Conservation (phyloP, 2,797 vertebrate species). For the Dipus sagitta region DNA sequence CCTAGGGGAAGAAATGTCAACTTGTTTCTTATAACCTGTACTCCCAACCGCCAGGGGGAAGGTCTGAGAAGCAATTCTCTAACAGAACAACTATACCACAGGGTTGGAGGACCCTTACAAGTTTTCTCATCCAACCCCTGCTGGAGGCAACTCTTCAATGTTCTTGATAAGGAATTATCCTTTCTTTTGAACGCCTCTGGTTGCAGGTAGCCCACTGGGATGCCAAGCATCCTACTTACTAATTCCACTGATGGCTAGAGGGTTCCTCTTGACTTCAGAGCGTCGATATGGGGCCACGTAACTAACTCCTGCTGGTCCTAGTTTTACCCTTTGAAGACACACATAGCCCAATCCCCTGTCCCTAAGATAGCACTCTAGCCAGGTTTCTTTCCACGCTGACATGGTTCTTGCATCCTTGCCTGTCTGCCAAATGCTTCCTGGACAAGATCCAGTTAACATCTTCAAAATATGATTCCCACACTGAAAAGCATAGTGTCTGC, state of each 20-base stretch:
- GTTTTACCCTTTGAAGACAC: slow-evolving; percentile 23
- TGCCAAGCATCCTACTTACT: not conserved
- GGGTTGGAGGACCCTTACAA: not conserved
- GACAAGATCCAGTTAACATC: slow-evolving; percentile 47
- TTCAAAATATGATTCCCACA: not conserved
- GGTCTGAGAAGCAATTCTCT: not conserved
- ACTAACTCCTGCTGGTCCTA: not conserved
- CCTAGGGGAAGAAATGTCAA: not conserved
- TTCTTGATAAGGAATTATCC: too few species aligned
- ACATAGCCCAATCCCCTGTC: not conserved
- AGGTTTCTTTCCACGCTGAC: not conserved
- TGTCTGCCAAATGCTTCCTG: slow-evolving; percentile 25
- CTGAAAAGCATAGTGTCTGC: not conserved
- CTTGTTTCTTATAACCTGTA: not conserved
- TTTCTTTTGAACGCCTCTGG: slow-evolving; percentile 35
- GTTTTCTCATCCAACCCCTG: not conserved
- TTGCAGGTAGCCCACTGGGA: not conserved
- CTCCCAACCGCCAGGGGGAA: not conserved
- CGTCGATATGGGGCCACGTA: not conserved
- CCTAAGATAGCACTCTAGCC: not conserved
- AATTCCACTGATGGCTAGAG: not conserved
- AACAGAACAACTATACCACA: not conserved
- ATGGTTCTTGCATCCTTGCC: not conserved
- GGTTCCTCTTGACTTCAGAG: slow-evolving; percentile 9
- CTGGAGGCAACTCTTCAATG: not conserved